A percentile compares a stretch with the other conserved stretches of the same genome.
Evolutionary conservation across 2,797 vertebrate genomes (phyloP).

Genomic region (Notolabrus celidotus): DNA sequence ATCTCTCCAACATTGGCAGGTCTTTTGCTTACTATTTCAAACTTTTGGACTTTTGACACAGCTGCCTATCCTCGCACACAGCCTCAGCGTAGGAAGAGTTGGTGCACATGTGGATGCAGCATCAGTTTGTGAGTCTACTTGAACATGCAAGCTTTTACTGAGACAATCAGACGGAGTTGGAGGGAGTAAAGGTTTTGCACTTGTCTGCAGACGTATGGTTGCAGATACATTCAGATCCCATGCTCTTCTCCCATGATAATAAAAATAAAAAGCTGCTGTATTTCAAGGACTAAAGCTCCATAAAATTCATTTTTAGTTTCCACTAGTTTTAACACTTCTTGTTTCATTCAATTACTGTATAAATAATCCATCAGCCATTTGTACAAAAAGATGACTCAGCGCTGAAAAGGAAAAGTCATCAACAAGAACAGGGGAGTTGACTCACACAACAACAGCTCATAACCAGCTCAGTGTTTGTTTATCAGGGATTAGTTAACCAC

Average conservation of each 20-base stretch:
- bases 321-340: constrained; percentile 19
- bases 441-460: constrained; percentile 74
- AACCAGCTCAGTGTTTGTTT: constrained; percentile 55
- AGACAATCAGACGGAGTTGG: not conserved
- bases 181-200: not conserved
- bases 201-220: not conserved
- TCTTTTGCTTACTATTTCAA: constrained; percentile 57
- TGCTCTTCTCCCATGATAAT: not conserved
- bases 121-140: constrained; percentile 23
- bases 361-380: constrained; percentile 62
- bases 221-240: not conserved
- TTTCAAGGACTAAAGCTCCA: not conserved
- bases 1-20: constrained; percentile 32
- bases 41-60: constrained; percentile 60
- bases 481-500: constrained; percentile 37
- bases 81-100: constrained; percentile 41
- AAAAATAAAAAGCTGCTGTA: not conserved
- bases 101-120: constrained; percentile 21
- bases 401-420: constrained; percentile 68
- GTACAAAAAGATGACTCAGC: constrained; percentile 69
- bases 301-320: constrained; percentile 17
- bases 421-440: constrained; percentile 75
- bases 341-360: constrained; percentile 54
- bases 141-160: constrained; percentile 14
- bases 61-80: constrained; percentile 15